These are phyloP conservation scores for Digitonthophagus gazella DNA, from an alignment of 2,888 invertebrate genomes.

Conservation along the genomic window DNA sequence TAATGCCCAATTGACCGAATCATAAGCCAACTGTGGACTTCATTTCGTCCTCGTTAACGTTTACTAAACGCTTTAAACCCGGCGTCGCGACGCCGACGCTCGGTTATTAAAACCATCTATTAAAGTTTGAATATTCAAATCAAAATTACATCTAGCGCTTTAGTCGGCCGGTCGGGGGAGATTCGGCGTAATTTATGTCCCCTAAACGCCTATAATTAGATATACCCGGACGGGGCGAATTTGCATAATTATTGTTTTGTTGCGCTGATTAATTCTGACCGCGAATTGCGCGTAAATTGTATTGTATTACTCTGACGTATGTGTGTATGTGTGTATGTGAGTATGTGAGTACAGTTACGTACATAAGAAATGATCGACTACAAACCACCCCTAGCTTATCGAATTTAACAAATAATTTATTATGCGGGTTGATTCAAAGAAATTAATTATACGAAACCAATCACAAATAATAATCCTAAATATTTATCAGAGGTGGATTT, in stretches of 20 bases:
- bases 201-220: constrained; percentile 18
- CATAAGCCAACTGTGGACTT: not conserved
- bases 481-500: too few relatives aligned
- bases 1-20: not conserved
- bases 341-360: not conserved
- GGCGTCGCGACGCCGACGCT: too few relatives aligned
- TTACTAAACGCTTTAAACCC: too few relatives aligned
- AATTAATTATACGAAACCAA: too few relatives aligned
- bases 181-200: constrained; percentile 13
- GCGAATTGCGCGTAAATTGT: constrained; percentile 6
- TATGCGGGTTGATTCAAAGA: too few relatives aligned
- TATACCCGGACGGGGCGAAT: constrained; percentile 6
- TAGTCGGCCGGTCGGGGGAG: constrained; percentile 5
- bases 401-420: too few relatives aligned
- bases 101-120: constrained; percentile 8
- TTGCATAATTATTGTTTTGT: constrained; percentile 17
- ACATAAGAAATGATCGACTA: not conserved
- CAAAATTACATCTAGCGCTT: constrained; percentile 9
- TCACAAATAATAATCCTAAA: too few relatives aligned
- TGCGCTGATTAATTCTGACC: constrained; percentile 12
- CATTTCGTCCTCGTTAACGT: too few relatives aligned
- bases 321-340: not conserved
- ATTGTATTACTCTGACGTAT: not conserved
- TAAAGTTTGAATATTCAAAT: constrained; percentile 17
- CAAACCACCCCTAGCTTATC: too few relatives aligned